Evolutionary conservation across 64 coral and sea anemone genomes (phyloP).

Genomic region (Montipora efflorescens): DNA sequence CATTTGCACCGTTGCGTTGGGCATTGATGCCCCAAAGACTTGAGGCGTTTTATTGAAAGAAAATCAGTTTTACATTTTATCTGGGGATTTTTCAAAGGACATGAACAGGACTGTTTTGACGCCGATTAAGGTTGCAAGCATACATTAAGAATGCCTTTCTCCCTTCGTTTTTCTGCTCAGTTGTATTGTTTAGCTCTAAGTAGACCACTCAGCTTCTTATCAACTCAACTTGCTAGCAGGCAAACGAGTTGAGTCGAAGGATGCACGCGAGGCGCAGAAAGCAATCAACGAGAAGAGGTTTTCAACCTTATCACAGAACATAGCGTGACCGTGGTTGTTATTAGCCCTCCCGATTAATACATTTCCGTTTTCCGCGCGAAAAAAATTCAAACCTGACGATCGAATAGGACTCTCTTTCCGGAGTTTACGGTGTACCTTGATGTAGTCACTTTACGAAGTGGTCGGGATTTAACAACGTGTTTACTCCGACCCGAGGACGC

Average conservation of each 20-base stretch:
- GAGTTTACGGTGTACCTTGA: not conserved
- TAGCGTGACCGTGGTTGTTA: slow-evolving; percentile 42
- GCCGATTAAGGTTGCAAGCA: not conserved
- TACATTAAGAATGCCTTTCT: too few species aligned
- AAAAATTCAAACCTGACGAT: not conserved
- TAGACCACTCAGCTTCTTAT: not conserved
- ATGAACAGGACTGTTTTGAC: not conserved
- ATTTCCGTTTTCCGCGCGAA: slow-evolving; percentile 17
- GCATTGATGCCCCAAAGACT: not conserved
- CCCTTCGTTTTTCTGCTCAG: not conserved
- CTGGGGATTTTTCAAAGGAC: not conserved
- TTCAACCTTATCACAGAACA: slow-evolving; percentile 3
- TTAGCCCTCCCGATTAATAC: not conserved
- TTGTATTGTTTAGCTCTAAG: not conserved
- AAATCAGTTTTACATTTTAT: not conserved
- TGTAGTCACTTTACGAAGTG: not conserved
- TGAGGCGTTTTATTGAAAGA: slow-evolving; percentile 16
- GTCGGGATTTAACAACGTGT: slow-evolving; percentile 12
- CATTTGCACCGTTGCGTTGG: not conserved
- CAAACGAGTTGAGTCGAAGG: not conserved
- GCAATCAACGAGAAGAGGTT: not conserved
- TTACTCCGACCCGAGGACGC: slow-evolving; percentile 33
- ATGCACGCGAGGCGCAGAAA: not conserved
- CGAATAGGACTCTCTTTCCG: not conserved
- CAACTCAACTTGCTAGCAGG: not conserved